Conservation (phyloP, 1,140 invertebrate species). For the Steinernema khuongi region DNA sequence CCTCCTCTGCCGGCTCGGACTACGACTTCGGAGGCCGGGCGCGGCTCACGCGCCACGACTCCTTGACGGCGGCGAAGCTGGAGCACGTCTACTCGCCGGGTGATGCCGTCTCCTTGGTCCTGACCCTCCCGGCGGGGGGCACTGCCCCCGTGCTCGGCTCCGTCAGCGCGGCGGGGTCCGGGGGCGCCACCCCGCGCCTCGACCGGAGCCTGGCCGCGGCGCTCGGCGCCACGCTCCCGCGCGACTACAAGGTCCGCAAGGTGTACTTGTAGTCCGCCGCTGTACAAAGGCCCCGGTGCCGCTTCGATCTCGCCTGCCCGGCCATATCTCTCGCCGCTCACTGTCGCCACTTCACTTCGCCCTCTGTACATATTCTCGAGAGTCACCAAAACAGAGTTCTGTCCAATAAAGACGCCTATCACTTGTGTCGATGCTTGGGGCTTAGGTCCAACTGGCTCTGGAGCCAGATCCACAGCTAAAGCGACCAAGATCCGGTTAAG, state of each 20-base stretch:
- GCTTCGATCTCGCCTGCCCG: too few relatives aligned
- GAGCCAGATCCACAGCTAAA: too few relatives aligned
- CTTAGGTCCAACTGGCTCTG: too few relatives aligned
- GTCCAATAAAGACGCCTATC: too few relatives aligned
- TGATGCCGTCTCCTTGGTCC: conserved; percentile 51
- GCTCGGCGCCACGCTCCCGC: conserved; percentile 45
- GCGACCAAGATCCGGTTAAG: too few relatives aligned
- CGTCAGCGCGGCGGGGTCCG: conserved; percentile 36
- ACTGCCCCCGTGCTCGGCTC: conserved; percentile 36
- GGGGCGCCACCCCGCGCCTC: conserved; percentile 43
- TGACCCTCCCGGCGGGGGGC: conserved; percentile 31
- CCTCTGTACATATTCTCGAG: too few relatives aligned
- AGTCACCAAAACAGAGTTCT: too few relatives aligned
- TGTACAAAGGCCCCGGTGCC: background rate
- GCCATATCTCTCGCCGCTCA: too few relatives aligned
- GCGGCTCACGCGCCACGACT: conserved; percentile 53
- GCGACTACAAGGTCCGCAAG: conserved; percentile 57
- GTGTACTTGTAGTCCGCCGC: conserved; percentile 42
- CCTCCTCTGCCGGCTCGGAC: conserved; percentile 51
- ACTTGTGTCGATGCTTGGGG: too few relatives aligned
- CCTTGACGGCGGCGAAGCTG: conserved; percentile 36
- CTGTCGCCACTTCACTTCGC: too few relatives aligned
- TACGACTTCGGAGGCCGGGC: conserved; percentile 46
- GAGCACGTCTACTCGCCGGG: conserved; percentile 36
- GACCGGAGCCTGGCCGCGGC: conserved; percentile 27